Percentiles rank a stretch among this genome's conserved stretches.
These are phyloP conservation scores for Teleiodes luculella DNA, from an alignment of 2,888 invertebrate species.

Conservation along the genomic window DNA sequence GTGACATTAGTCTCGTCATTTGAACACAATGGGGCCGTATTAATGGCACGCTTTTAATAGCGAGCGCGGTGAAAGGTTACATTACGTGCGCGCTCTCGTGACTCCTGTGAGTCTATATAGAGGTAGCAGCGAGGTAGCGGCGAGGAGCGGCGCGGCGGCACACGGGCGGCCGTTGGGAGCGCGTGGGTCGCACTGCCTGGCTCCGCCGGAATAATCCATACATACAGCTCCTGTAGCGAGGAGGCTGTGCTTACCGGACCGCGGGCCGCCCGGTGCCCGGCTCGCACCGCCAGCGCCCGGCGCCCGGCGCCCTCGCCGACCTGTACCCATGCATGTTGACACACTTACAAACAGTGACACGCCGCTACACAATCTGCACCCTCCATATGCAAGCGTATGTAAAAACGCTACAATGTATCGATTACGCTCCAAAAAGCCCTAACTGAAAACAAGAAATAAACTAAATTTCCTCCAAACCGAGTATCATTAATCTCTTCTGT, in stretches of 20 bases:
- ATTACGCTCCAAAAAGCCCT: neutral
- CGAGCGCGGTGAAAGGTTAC: slow-evolving; percentile 41
- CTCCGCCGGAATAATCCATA: slow-evolving; percentile 71
- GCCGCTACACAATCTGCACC: slow-evolving; percentile 27
- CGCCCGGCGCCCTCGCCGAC: slow-evolving; percentile 35
- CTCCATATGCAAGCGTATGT: slow-evolving; percentile 1
- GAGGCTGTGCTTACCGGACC: slow-evolving; percentile 75
- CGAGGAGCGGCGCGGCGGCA: slow-evolving; percentile 7
- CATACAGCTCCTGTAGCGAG: slow-evolving; percentile 48
- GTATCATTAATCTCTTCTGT: slow-evolving; percentile 34
- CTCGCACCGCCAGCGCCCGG: slow-evolving; percentile 23
- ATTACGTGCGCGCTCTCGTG: slow-evolving; percentile 34
- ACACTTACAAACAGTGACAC: slow-evolving; percentile 70
- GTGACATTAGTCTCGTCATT: slow-evolving; percentile 54
- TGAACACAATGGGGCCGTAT: slow-evolving; percentile 51
- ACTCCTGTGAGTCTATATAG: slow-evolving; percentile 35
- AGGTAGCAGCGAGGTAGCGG: neutral
- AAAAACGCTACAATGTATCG: neutral
- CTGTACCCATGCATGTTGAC: slow-evolving; percentile 69
- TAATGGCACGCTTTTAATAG: slow-evolving; percentile 60
- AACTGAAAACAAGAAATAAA: slow-evolving; percentile 12
- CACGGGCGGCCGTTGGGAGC: slow-evolving; percentile 57
- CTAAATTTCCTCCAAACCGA: slow-evolving; percentile 6
- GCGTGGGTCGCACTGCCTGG: slow-evolving; percentile 70
- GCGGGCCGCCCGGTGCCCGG: slow-evolving; percentile 59